Base-by-base conservation (phyloP, 2,113 vertebrate genomes). In the Promerops cafer region DNA sequence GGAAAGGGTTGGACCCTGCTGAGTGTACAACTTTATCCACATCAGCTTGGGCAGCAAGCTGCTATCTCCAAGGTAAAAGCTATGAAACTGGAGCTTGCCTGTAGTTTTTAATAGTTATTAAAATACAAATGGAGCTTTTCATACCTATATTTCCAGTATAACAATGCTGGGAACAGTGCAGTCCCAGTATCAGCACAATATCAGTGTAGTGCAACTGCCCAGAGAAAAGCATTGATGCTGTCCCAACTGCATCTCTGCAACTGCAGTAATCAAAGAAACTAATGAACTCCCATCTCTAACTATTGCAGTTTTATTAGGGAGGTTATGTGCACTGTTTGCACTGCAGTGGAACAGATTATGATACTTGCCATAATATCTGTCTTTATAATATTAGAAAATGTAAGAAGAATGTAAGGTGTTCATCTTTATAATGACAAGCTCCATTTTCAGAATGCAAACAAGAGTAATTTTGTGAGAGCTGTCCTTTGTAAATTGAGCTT, bases 371-470 rank as follows among this genome's bases (percentile, higher is more conserved):
- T 93, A 80, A n/a, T 95, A 88, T 56, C 82, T 93, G 71, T 92
- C 85, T 63, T 91, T 85, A 77, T 40, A 79, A 81, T 90, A 92
- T 70, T 94, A 77, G 72, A 94, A 95, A 95, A 89, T 59, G 23
- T 54, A 63, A 57, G 74, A 94, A 81, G 61, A 87, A 69, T 79
- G 69, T 72, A 15, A 87, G 91, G 14, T 33, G 35, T 92, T 95
- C 88, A 31, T 93, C 75, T 94, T 87, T 70, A 30, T 93, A 85
- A 70, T 87, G 74, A 81, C 90, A 95, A 66, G 63, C 33, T 91
- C 45, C 7, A 13, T 90, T 79, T 96, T 93, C 78, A 83, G 82
- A 90, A 91, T 72, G 90, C 90, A 88, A 96, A 80, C 52, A 74
- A 33, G 57, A 87, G 14, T 83, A 77, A 88, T 90, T 95, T 71